These are phyloP conservation scores for Amblyjoppa fuscipennis DNA, from an alignment of 2,888 invertebrate genomes.

Conservation along the genomic window DNA sequence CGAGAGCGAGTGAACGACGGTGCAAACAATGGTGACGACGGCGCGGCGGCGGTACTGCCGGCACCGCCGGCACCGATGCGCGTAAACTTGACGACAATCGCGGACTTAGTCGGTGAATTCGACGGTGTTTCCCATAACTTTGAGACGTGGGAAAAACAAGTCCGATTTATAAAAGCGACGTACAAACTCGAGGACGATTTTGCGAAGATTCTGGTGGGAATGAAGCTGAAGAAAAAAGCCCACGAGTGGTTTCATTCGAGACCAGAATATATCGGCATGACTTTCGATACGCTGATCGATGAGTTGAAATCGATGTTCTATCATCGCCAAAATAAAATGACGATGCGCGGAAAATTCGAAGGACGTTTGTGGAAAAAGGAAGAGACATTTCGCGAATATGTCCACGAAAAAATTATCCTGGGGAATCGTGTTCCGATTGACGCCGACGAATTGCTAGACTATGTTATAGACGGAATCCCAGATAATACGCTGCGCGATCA, in stretches of 20 bases:
- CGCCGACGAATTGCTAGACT: conserved; percentile 28
- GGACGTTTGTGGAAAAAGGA: conserved; percentile 51
- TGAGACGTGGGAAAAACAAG: conserved; percentile 55
- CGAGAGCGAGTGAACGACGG: too few species aligned
- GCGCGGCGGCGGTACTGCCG: too few species aligned
- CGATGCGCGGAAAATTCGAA: conserved; percentile 58
- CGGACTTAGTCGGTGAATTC: conserved; percentile 55
- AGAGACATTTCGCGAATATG: conserved; percentile 51
- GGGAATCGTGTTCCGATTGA: conserved; percentile 63
- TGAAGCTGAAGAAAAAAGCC: conserved; percentile 53
- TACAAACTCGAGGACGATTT: conserved; percentile 51
- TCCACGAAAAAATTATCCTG: conserved; percentile 47
- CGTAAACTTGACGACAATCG: conserved; percentile 48
- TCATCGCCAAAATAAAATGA: conserved; percentile 35
- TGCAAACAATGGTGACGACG: too few species aligned
- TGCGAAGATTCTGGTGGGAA: conserved; percentile 50
- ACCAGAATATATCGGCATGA: conserved; percentile 51
- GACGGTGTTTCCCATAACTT: conserved; percentile 55
- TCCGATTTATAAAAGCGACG: conserved; percentile 43
- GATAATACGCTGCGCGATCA: conserved; percentile 50
- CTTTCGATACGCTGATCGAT: conserved; percentile 52
- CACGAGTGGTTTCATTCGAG: conserved; percentile 60
- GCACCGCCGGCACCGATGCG: too few species aligned
- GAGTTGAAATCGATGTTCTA: conserved; percentile 54
- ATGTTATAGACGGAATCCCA: conserved; percentile 57